These are phyloP conservation scores for Staurois parvus DNA, from an alignment of 2,797 vertebrate genomes.

Conservation along the genomic window DNA sequence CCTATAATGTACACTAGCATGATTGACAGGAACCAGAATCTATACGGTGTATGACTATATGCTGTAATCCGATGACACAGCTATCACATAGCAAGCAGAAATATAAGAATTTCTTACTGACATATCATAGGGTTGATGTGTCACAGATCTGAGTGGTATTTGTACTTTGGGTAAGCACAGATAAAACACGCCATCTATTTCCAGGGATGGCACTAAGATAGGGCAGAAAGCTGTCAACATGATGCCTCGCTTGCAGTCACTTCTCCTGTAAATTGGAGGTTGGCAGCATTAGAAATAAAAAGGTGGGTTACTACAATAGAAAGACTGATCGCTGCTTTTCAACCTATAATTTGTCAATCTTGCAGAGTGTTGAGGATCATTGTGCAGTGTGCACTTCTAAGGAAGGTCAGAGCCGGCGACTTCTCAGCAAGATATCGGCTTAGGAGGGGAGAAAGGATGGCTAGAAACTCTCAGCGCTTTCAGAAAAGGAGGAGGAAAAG, in stretches of 20 bases:
- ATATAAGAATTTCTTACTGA: background rate
- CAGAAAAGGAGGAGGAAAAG: constrained; percentile 22
- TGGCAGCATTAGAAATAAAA: constrained; percentile 60
- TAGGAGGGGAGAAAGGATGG: constrained; percentile 21
- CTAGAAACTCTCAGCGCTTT: constrained; percentile 39
- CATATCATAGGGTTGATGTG: constrained; percentile 15
- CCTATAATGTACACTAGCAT: background rate
- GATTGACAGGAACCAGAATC: background rate
- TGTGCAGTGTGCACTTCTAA: constrained; percentile 71
- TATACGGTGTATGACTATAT: background rate
- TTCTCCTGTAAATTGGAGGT: constrained; percentile 56
- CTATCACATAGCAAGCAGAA: background rate
- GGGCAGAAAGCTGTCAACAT: background rate
- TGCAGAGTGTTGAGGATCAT: constrained; percentile 67
- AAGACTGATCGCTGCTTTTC: constrained; percentile 68
- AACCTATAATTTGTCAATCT: constrained; percentile 75
- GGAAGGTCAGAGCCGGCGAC: constrained; percentile 71
- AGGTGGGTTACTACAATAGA: constrained; percentile 69
- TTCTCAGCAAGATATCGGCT: constrained; percentile 56
- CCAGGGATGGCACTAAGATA: constrained; percentile 28
- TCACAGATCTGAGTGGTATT: constrained; percentile 43
- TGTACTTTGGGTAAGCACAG: constrained; percentile 42
- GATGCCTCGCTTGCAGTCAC: constrained; percentile 25
- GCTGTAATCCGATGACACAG: background rate
- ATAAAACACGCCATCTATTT: constrained; percentile 44